phyloP scores from a whole-genome alignment of 2,797 vertebrate genomes.

The Carapus acus region DNA sequence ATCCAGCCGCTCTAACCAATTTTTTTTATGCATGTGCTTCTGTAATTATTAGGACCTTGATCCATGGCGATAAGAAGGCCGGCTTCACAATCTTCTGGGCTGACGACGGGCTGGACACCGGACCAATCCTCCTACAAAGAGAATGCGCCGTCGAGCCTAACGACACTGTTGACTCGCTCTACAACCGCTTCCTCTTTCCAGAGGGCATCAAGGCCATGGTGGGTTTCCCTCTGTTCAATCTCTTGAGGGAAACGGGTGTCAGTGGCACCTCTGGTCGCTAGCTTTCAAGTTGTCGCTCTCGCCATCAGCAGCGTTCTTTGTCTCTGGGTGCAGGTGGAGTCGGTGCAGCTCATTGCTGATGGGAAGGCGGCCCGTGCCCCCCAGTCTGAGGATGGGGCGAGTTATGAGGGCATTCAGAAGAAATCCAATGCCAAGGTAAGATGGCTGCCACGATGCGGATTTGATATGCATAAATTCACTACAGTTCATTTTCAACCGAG shows the following conservation, averaged over 20 bases:
- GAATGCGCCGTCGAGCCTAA: slow-evolving; percentile 83
- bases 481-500: too few species aligned
- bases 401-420: slow-evolving; percentile 93
- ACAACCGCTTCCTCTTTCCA: slow-evolving; percentile 96
- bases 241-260: neutral
- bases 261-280: too few species aligned
- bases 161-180: slow-evolving; percentile 90
- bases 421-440: slow-evolving; percentile 88
- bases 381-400: slow-evolving; percentile 87
- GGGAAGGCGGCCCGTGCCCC: slow-evolving; percentile 81
- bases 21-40: too few species aligned
- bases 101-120: slow-evolving; percentile 95
- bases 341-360: slow-evolving; percentile 92
- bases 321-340: slow-evolving; percentile 78
- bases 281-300: too few species aligned
- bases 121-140: slow-evolving; percentile 88
- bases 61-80: slow-evolving; percentile 89
- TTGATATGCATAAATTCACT: too few species aligned
- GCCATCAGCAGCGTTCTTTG: neutral
- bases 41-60: slow-evolving; percentile 91
- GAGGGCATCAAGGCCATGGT: slow-evolving; percentile 97
- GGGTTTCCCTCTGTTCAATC: slow-evolving; percentile 19
- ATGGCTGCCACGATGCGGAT: neutral
- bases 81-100: slow-evolving; percentile 97
- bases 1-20: too few species aligned